A percentile compares a stretch with the other conserved stretches of the same genome.
phyloP scores from a whole-genome alignment of 2,888 invertebrate genomes.

The Branchipolynoe longqiensis region DNA sequence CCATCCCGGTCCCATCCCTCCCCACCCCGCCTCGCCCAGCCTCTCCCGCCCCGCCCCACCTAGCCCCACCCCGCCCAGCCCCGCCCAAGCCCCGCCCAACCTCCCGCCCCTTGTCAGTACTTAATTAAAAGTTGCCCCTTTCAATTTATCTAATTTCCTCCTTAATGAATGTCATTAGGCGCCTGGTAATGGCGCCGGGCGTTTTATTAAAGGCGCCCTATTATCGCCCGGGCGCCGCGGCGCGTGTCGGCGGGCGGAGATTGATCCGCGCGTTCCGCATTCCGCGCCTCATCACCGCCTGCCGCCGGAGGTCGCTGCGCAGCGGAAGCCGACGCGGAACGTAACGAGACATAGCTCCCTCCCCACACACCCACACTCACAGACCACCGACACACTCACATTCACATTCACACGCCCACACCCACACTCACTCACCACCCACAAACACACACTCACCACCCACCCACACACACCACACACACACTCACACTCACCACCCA shows the following conservation, averaged over 20 bases:
- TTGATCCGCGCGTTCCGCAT: constrained; percentile 47
- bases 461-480: too few relatives aligned
- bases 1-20: too few relatives aligned
- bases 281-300: constrained; percentile 54
- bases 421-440: too few relatives aligned
- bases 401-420: too few relatives aligned
- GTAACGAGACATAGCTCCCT: constrained; percentile 1
- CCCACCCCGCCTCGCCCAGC: too few relatives aligned
- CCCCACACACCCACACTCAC: neutral
- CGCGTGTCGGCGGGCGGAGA: constrained; percentile 22
- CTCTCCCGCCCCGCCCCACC: neutral
- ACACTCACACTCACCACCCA: too few relatives aligned
- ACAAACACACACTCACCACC: too few relatives aligned
- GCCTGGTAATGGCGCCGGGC: constrained; percentile 11
- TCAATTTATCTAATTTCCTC: constrained; percentile 62
- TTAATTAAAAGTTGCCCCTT: constrained; percentile 60
- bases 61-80: constrained; percentile 4
- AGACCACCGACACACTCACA: too few relatives aligned
- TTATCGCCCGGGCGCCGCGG: constrained; percentile 21
- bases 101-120: constrained; percentile 19
- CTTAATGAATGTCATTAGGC: constrained; percentile 56
- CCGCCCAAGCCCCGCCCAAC: constrained; percentile 1
- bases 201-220: constrained; percentile 54
- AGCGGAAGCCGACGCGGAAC: constrained; percentile 32
- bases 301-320: constrained; percentile 40